Percentiles rank a stretch among this genome's conserved stretches.
These are phyloP conservation scores for Bombus superbus DNA, from an alignment of 1,140 invertebrate species.

Conservation along the genomic window DNA sequence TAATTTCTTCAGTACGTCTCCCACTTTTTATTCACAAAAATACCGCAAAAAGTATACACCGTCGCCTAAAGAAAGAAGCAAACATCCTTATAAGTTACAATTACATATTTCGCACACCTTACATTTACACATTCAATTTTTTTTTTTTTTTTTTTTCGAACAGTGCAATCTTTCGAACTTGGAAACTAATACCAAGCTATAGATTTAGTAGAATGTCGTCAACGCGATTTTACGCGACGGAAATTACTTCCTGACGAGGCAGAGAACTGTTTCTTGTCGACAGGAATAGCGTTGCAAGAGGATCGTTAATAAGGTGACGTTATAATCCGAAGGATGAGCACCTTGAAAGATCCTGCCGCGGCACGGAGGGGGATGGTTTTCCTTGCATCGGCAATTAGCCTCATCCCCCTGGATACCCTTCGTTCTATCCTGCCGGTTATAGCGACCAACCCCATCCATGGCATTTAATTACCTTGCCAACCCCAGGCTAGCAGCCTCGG, in stretches of 20 bases:
- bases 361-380: constrained; percentile 70
- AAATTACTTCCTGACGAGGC: neutral
- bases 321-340: constrained; percentile 77
- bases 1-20: neutral
- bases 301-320: constrained; percentile 55
- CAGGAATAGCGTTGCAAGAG: neutral
- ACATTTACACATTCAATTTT: neutral
- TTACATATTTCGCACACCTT: neutral
- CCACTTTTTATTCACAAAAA: neutral
- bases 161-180: neutral
- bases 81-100: too few relatives aligned
- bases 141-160: neutral
- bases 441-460: constrained; percentile 80
- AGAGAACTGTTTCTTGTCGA: neutral
- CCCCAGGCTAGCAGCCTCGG: constrained; percentile 78
- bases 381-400: constrained; percentile 80
- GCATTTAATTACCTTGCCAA: constrained; percentile 82
- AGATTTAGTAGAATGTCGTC: neutral
- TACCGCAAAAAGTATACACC: neutral
- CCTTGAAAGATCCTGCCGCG: constrained; percentile 75
- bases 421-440: constrained; percentile 77
- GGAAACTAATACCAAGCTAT: neutral
- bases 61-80: too few relatives aligned
- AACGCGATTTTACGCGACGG: neutral
- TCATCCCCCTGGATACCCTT: constrained; percentile 76